These are phyloP conservation scores for Deilephila elpenor DNA, from an alignment of 2,888 invertebrate species.

Conservation along the genomic window DNA sequence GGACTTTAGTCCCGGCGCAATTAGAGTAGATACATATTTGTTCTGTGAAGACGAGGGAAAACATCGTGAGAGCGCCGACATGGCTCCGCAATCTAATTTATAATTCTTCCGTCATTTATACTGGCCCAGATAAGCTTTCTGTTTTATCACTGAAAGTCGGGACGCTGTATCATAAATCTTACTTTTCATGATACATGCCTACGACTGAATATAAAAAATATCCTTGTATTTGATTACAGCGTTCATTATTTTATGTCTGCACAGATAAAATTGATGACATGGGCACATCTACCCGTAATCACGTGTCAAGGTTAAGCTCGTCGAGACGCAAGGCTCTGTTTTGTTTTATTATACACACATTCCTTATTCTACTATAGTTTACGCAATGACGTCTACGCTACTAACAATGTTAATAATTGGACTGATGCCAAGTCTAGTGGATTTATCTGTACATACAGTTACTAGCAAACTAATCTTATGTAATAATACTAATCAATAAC, in stretches of 20 bases:
- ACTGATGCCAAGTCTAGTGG: conserved; percentile 43
- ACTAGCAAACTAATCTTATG: not conserved
- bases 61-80: conserved; percentile 11
- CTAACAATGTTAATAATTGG: conserved; percentile 47
- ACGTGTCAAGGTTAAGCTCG: conserved; percentile 5
- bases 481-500: not conserved
- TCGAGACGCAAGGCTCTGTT: conserved; percentile 29
- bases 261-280: conserved; percentile 6
- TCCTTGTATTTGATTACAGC: not conserved
- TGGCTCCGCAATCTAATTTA: conserved; percentile 17
- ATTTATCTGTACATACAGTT: conserved; percentile 33
- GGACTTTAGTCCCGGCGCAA: not conserved
- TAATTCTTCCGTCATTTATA: conserved; percentile 13
- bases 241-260: not conserved
- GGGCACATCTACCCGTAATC: conserved; percentile 5
- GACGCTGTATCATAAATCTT: not conserved
- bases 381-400: conserved; percentile 37
- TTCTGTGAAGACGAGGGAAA: conserved; percentile 10
- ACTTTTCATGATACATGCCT: not conserved
- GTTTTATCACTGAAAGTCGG: not conserved
- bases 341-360: conserved; percentile 36
- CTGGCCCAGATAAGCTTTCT: not conserved
- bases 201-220: not conserved
- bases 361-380: conserved; percentile 35
- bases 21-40: conserved; percentile 19